A percentile compares a stretch with the other conserved stretches of the same genome.
phyloP scores from a whole-genome alignment of 1,140 invertebrate genomes.

The Oedothorax gibbosus region DNA sequence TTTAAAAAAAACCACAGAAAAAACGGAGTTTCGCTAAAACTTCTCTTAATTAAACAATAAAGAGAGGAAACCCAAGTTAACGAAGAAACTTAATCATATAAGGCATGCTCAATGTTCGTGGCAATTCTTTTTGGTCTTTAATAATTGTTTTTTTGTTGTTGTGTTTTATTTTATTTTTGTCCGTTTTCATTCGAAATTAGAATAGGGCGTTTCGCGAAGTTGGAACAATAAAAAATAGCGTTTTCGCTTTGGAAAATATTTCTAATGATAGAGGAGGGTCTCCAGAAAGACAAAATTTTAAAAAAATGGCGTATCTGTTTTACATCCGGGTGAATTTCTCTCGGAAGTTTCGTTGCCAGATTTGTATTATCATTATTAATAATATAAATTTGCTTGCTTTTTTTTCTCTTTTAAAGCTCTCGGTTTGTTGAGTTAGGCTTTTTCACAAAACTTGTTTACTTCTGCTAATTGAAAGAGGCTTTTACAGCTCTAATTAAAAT shows the following conservation, averaged over 20 bases:
- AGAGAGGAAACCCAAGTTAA: slow-evolving; percentile 52
- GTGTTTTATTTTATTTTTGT: not conserved
- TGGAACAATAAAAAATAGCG: not conserved
- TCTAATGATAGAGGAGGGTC: slow-evolving; percentile 6
- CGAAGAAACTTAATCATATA: slow-evolving; percentile 53
- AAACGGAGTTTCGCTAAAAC: slow-evolving; percentile 31
- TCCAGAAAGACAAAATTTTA: not conserved
- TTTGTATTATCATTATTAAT: slow-evolving; percentile 39
- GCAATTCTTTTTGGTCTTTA: not conserved
- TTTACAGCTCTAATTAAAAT: not conserved
- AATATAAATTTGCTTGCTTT: slow-evolving; percentile 18
- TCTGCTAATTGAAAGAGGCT: slow-evolving; percentile 31
- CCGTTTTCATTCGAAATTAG: slow-evolving; percentile 21
- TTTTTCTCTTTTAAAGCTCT: not conserved
- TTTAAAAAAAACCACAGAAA: not conserved
- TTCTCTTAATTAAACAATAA: slow-evolving; percentile 60
- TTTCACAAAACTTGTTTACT: slow-evolving; percentile 46
- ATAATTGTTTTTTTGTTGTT: not conserved
- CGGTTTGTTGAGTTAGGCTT: not conserved
- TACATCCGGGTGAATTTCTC: slow-evolving; percentile 41
- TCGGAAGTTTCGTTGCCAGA: slow-evolving; percentile 19
- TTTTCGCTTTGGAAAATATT: slow-evolving; percentile 39
- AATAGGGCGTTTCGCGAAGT: slow-evolving; percentile 14
- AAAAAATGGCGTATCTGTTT: slow-evolving; percentile 38
- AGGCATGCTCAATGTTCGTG: not conserved